Evolutionary conservation across 2,797 vertebrate species (phyloP).

Genomic region (Cossypha polioptera): DNA sequence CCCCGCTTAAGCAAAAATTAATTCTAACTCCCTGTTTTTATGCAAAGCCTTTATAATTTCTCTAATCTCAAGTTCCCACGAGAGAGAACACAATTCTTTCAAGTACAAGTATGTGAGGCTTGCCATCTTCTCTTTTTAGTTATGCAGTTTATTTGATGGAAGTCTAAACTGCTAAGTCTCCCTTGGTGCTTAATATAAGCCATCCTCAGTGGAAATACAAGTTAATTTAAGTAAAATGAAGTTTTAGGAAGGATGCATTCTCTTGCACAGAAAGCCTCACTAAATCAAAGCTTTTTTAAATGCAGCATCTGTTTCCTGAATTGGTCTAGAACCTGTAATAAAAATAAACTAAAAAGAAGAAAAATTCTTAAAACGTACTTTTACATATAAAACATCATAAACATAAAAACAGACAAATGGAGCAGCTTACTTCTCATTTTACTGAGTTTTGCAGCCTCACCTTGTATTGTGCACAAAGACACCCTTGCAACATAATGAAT

Average conservation of each 20-base stretch:
- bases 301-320: slow-evolving; percentile 38
- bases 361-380: not conserved
- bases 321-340: slow-evolving; percentile 23
- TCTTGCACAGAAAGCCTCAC: slow-evolving; percentile 32
- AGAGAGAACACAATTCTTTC: slow-evolving; percentile 61
- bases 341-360: not conserved
- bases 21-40: slow-evolving; percentile 68
- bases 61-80: slow-evolving; percentile 58
- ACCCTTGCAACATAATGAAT: not conserved
- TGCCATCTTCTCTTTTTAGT: slow-evolving; percentile 61
- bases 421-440: not conserved
- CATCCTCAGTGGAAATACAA: slow-evolving; percentile 67
- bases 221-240: slow-evolving; percentile 73
- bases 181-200: slow-evolving; percentile 67
- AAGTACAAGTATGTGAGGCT: slow-evolving; percentile 38
- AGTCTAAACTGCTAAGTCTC: slow-evolving; percentile 63
- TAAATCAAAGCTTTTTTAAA: slow-evolving; percentile 38
- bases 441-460: not conserved
- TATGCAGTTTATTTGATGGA: slow-evolving; percentile 66
- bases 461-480: not conserved
- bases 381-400: not conserved
- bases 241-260: slow-evolving; percentile 59
- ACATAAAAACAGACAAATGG: not conserved
- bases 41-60: slow-evolving; percentile 71
- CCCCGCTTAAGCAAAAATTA: slow-evolving; percentile 70